phyloP scores from a whole-genome alignment of 2,797 vertebrate genomes.

The Centroberyx gerrardi region DNA sequence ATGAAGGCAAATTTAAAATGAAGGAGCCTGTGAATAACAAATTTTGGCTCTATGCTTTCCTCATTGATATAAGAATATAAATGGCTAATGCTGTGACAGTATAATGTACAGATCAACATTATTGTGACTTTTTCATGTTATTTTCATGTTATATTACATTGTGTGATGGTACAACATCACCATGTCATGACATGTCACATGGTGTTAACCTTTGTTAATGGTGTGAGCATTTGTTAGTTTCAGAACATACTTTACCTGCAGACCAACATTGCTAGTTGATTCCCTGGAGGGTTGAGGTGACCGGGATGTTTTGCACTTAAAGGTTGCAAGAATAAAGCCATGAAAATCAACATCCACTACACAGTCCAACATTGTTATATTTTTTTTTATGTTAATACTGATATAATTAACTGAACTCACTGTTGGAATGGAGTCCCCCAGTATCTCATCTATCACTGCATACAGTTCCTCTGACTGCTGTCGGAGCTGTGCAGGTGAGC shows the following conservation, averaged over 20 bases:
- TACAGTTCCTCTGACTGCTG: conserved; percentile 95
- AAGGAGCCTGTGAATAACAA: too few relatives aligned
- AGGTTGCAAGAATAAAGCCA: not conserved
- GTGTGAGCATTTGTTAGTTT: too few relatives aligned
- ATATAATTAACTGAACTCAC: conserved; percentile 79
- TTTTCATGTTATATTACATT: too few relatives aligned
- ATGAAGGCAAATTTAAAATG: too few relatives aligned
- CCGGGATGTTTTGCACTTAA: conserved; percentile 80
- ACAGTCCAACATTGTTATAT: not conserved
- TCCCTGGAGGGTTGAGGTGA: conserved; percentile 80
- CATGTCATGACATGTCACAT: not conserved
- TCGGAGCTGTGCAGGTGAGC: conserved; percentile 92
- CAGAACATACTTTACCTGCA: conserved; percentile 82
- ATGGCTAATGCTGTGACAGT: too few relatives aligned
- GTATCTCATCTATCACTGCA: conserved; percentile 93
- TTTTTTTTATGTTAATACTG: not conserved
- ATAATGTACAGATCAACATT: too few relatives aligned
- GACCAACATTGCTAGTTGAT: conserved; percentile 58
- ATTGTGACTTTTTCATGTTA: too few relatives aligned
- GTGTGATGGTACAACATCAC: too few relatives aligned
- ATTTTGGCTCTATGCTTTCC: too few relatives aligned
- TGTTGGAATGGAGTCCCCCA: conserved; percentile 87
- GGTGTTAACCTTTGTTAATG: not conserved
- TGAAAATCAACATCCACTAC: not conserved
- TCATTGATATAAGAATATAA: too few relatives aligned